These are phyloP conservation scores for Drosophila leontia DNA, from an alignment of 1,140 invertebrate species.

Conservation along the genomic window DNA sequence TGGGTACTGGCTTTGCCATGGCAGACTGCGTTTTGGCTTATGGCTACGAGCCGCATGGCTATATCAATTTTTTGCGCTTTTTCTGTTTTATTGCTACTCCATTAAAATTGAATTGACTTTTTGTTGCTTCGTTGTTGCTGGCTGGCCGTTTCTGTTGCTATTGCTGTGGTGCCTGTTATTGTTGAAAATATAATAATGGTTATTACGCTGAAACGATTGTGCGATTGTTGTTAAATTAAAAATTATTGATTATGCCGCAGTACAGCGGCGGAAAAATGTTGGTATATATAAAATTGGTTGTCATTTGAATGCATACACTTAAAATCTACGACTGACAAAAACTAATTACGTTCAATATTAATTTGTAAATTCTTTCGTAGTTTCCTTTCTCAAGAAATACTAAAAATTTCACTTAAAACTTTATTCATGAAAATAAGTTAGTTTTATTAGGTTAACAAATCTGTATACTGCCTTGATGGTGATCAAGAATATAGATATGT, in stretches of 20 bases:
- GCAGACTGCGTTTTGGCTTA: conserved; percentile 35
- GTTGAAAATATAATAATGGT: conserved; percentile 80
- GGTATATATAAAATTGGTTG: background rate
- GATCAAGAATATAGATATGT: too few relatives aligned
- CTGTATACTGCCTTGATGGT: too few relatives aligned
- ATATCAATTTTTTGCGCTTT: conserved; percentile 75
- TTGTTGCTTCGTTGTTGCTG: conserved; percentile 41
- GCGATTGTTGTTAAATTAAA: conserved; percentile 83
- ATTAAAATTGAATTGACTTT: conserved; percentile 82
- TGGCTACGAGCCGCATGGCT: conserved; percentile 51
- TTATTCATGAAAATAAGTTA: too few relatives aligned
- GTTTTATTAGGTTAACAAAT: too few relatives aligned
- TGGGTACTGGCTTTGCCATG: conserved; percentile 19
- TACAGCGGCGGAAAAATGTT: conserved; percentile 60
- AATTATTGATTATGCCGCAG: conserved; percentile 74
- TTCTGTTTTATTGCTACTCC: conserved; percentile 82
- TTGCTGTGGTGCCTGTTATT: conserved; percentile 63
- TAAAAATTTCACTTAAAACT: too few relatives aligned
- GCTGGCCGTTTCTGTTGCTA: conserved; percentile 42
- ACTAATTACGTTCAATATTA: too few relatives aligned
- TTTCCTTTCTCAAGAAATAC: too few relatives aligned
- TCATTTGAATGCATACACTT: conserved; percentile 2
- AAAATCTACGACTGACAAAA: too few relatives aligned
- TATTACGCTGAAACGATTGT: conserved; percentile 80
- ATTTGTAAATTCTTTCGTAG: background rate